phyloP scores from a whole-genome alignment of 1,140 invertebrate species.

The Scaptodrosophila lebanonensis region DNA sequence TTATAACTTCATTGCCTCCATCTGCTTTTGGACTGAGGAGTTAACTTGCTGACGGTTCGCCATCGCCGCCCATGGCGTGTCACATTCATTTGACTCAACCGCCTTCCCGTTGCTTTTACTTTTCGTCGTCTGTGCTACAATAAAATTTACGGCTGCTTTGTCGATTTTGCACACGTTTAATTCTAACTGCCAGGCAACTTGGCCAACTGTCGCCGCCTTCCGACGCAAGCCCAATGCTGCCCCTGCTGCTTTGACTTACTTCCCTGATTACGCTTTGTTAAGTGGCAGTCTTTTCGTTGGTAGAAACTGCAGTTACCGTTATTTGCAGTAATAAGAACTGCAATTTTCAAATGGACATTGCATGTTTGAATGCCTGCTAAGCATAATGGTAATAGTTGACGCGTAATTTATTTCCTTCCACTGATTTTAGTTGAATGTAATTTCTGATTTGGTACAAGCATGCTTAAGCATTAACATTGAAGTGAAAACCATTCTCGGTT shows the following conservation, averaged over 20 bases:
- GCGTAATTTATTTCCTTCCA: slow-evolving; percentile 51
- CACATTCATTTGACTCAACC: slow-evolving; percentile 67
- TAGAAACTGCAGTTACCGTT: slow-evolving; percentile 5
- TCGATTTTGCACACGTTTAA: slow-evolving; percentile 65
- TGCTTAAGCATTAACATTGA: too few species aligned
- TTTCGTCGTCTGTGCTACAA: slow-evolving; percentile 31
- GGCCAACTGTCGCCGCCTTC: slow-evolving; percentile 13
- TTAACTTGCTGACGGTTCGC: too few species aligned
- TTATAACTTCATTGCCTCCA: slow-evolving; percentile 63
- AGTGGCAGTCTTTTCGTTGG: slow-evolving; percentile 52
- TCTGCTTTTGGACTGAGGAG: slow-evolving; percentile 31
- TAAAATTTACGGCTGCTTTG: slow-evolving; percentile 68
- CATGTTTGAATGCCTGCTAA: slow-evolving; percentile 43
- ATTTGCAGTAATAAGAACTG: slow-evolving; percentile 38
- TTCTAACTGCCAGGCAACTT: slow-evolving; percentile 4
- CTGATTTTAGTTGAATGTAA: slow-evolving; percentile 41
- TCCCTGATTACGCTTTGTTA: slow-evolving; percentile 68
- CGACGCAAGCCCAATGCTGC: slow-evolving; percentile 22
- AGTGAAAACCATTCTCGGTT: too few species aligned
- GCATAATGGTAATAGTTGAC: slow-evolving; percentile 48
- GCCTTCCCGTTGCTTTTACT: slow-evolving; percentile 15
- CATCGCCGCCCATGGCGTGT: slow-evolving; percentile 60
- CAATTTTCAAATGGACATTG: slow-evolving; percentile 66
- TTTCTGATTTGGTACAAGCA: too few species aligned
- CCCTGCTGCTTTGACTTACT: slow-evolving; percentile 51